Conservation (phyloP, 1,140 invertebrate species). For the Drosophila virilis region DNA sequence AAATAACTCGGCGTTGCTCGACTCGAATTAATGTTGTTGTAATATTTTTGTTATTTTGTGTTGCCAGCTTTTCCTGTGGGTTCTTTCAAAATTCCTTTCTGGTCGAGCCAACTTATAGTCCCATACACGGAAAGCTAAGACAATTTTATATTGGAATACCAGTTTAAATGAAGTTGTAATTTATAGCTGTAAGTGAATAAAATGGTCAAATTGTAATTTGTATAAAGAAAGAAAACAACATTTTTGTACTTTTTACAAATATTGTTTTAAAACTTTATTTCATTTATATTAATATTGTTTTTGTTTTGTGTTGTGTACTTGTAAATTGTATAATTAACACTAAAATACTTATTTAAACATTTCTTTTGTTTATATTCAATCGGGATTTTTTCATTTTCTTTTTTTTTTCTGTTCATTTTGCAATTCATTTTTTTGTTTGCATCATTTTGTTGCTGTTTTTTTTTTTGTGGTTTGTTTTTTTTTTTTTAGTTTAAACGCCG, state of each 20-base stretch:
- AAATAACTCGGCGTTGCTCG: too few relatives aligned
- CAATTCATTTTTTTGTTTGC: constrained; percentile 53
- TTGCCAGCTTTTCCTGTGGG: too few relatives aligned
- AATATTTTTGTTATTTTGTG: too few relatives aligned
- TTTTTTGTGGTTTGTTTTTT: constrained; percentile 43
- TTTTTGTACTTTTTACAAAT: constrained; percentile 82
- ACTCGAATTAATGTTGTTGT: too few relatives aligned
- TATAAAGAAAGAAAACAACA: too few relatives aligned
- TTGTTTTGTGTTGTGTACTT: constrained; percentile 78
- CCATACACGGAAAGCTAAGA: too few relatives aligned
- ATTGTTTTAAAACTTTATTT: constrained; percentile 84
- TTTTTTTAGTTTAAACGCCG: constrained; percentile 43
- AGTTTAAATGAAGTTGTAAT: too few relatives aligned
- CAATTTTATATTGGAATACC: too few relatives aligned
- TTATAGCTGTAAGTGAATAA: background rate
- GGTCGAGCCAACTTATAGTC: too few relatives aligned
- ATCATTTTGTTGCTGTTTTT: constrained; percentile 52
- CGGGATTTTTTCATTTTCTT: constrained; percentile 46
- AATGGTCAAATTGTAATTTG: background rate
- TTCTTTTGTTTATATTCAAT: constrained; percentile 72
- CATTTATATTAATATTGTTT: constrained; percentile 80
- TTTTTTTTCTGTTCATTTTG: constrained; percentile 55
- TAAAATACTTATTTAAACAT: constrained; percentile 84
- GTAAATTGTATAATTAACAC: constrained; percentile 84
- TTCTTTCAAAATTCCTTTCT: too few relatives aligned